Evolutionary conservation across 2,113 vertebrate species (phyloP).

Genomic region (Vidua chalybeata): DNA sequence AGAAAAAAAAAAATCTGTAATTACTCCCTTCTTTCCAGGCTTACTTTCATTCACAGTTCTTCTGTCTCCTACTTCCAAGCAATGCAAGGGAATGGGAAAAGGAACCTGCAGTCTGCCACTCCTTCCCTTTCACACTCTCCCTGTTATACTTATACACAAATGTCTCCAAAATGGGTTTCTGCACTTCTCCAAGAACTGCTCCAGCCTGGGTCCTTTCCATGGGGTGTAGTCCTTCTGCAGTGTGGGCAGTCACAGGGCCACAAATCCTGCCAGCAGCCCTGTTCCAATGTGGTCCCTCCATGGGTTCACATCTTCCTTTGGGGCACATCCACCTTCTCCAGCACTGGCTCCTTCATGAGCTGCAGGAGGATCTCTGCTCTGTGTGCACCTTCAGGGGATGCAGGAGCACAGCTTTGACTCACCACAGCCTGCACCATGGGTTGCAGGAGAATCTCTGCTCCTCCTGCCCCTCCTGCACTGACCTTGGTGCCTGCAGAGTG

Average conservation of each 20-base stretch:
- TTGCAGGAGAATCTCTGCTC: neutral
- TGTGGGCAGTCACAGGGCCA: too few relatives aligned
- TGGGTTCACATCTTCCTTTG: neutral
- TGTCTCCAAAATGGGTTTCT: neutral
- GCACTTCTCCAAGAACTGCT: neutral
- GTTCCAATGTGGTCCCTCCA: accelerated
- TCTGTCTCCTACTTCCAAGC: neutral
- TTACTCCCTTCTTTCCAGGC: neutral
- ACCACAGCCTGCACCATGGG: accelerated
- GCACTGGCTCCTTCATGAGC: accelerated
- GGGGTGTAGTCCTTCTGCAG: neutral
- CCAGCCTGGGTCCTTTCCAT: neutral
- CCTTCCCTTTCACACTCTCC: neutral
- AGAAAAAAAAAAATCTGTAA: neutral
- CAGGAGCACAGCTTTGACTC: neutral
- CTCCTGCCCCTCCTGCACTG: neutral
- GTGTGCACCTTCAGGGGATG: neutral
- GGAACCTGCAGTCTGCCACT: neutral
- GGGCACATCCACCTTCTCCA: neutral
- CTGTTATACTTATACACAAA: neutral
- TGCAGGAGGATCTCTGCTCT: neutral
- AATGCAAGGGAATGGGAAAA: neutral
- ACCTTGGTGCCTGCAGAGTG: neutral
- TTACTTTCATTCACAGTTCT: neutral
- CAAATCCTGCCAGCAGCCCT: neutral